Evolutionary conservation across 2,113 vertebrate genomes (phyloP).

Genomic region (Pteruthius melanotis): DNA sequence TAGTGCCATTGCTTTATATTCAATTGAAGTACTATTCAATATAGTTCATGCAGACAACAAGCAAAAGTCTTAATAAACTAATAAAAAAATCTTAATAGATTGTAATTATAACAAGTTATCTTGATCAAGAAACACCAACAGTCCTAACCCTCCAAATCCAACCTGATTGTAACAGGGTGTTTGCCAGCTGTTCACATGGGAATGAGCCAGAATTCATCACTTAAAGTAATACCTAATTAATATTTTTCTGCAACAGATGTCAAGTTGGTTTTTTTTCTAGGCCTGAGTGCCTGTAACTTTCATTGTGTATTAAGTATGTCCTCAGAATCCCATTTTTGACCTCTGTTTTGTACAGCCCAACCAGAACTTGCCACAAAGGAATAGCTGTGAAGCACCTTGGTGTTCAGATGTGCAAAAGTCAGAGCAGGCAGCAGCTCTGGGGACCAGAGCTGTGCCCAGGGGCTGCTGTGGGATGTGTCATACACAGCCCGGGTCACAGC

Average conservation of each 20-base stretch:
- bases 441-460: not conserved
- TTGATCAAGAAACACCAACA: conserved; percentile 4
- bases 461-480: not conserved
- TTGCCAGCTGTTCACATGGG: conserved; percentile 72
- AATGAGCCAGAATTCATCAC: conserved; percentile 65
- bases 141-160: not conserved
- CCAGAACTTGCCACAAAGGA: not conserved
- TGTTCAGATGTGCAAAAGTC: not conserved
- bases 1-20: not conserved
- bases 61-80: conserved; percentile 26
- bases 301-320: not conserved
- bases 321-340: not conserved
- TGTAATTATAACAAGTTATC: conserved; percentile 55
- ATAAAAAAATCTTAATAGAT: conserved; percentile 48
- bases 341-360: not conserved
- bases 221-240: conserved; percentile 72
- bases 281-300: not conserved
- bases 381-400: not conserved
- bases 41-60: not conserved
- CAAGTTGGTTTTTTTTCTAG: conserved; percentile 40
- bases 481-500: accelerated
- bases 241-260: conserved; percentile 66
- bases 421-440: not conserved
- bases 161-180: conserved; percentile 55
- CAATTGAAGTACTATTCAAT: not conserved